Base-by-base conservation (phyloP, 2,797 vertebrate species). In the Urocyon cinereoargenteus region DNA sequence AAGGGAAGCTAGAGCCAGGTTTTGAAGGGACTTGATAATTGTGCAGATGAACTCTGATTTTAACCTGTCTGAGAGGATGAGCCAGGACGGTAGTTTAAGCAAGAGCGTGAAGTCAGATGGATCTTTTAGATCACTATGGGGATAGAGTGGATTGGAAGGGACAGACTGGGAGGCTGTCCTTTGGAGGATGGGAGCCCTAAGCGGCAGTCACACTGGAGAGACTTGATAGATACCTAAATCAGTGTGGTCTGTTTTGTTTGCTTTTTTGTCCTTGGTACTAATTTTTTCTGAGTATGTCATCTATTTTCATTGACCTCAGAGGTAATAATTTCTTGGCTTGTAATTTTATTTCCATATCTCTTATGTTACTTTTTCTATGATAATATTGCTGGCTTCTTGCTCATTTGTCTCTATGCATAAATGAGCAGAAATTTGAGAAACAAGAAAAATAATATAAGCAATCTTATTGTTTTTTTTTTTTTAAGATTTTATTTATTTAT, bases 381-480 rank as follows among this genome's bases (percentile, higher is more conserved):
- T 94, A 79, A 18, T 95, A 64, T 94, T 89, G 55, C n/a, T 77
- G 16, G 0, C 53, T 73, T 90, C 66, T 75, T 92, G 62, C 21
- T 84, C n/a, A 70, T 87, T 92, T 82, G 22, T 79, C 91, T 78
- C 34, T 86, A 81, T 91, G 34, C 13, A 1, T 86, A 82, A 94
- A 15, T 86, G 66, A 92, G 64, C 77, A 91, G 82, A 85, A 96
- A 93, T 95, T 53, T 26, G 72, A 87, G 24, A 93, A 95, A 70
- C 57, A 85, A 66, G 14, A 68, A 81, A 36, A 53, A 11, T 34
- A 31, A 31, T 68, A n/a, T 90, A 62, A 78, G 21, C 24, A 84
- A 36, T 49, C 61, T 72, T 85, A 68, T 88, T 19, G 66, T 73
- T 83, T 86, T 73, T 90, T 88, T 19, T 66, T 66, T 91, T 86